A percentile compares a stretch with the other conserved stretches of the same genome.
phyloP scores from a whole-genome alignment of 2,888 invertebrate genomes.

The Anodontia alba region DNA sequence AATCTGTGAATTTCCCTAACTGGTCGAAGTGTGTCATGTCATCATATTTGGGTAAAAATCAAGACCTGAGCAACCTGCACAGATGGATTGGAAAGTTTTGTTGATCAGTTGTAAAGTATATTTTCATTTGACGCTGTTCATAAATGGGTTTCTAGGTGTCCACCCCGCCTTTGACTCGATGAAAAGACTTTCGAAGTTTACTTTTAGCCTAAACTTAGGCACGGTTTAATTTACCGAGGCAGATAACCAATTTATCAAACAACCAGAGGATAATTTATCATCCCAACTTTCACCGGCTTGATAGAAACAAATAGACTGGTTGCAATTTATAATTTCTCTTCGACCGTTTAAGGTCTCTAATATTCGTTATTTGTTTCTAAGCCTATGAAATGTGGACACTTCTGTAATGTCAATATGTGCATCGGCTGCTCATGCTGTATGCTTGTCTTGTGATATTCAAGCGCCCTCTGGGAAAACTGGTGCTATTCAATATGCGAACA shows the following conservation, averaged over 20 bases:
- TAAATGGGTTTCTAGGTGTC: slow-evolving; percentile 18
- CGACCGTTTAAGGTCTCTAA: background rate
- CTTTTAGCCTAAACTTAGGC: background rate
- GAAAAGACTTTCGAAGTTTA: background rate
- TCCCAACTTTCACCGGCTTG: background rate
- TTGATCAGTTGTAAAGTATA: too few species aligned
- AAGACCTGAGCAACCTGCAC: too few species aligned
- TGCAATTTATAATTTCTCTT: slow-evolving; percentile 7
- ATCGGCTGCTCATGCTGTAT: too few species aligned
- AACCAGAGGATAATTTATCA: slow-evolving; percentile 4
- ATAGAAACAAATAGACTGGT: slow-evolving; percentile 19
- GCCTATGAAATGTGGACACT: too few species aligned
- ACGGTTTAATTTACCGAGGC: slow-evolving; percentile 16
- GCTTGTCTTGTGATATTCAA: too few species aligned
- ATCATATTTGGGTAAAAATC: too few species aligned
- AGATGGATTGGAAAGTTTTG: too few species aligned
- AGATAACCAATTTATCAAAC: slow-evolving; percentile 11
- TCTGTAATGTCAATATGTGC: too few species aligned
- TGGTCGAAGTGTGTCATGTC: too few species aligned
- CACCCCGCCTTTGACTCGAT: slow-evolving; percentile 15
- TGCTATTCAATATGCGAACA: too few species aligned
- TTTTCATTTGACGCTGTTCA: background rate
- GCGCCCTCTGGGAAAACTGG: too few species aligned
- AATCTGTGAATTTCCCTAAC: too few species aligned
- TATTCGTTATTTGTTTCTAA: background rate